A percentile compares a stretch with the other conserved stretches of the same genome.
These are phyloP conservation scores for Balanococcus diminutus DNA, from an alignment of 2,888 invertebrate species.

Conservation along the genomic window DNA sequence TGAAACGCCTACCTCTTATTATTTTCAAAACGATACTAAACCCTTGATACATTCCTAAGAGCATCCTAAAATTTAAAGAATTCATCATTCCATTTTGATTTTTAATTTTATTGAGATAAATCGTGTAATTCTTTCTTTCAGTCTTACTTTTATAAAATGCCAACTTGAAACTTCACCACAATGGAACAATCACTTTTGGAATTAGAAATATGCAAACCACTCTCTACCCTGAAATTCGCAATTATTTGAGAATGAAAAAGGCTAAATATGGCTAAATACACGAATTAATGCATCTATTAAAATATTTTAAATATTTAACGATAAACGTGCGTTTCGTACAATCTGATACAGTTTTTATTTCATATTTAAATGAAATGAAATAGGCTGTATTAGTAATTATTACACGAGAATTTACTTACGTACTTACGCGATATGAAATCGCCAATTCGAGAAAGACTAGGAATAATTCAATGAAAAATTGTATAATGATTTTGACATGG, in stretches of 20 bases:
- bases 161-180: not conserved
- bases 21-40: not conserved
- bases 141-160: not conserved
- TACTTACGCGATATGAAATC: too few relatives aligned
- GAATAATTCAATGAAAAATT: too few relatives aligned
- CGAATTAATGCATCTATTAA: not conserved
- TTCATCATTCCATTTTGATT: not conserved
- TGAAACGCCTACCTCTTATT: not conserved
- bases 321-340: not conserved
- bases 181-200: not conserved
- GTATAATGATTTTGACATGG: too few relatives aligned
- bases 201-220: not conserved
- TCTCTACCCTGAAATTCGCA: not conserved
- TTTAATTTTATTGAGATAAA: not conserved
- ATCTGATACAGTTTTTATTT: too few relatives aligned
- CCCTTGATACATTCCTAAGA: not conserved
- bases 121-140: not conserved
- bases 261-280: not conserved
- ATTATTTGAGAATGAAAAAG: not conserved
- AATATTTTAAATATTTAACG: not conserved
- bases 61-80: not conserved
- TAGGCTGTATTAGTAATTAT: too few relatives aligned
- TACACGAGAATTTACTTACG: too few relatives aligned
- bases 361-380: too few relatives aligned
- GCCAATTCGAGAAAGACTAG: too few relatives aligned